Evolutionary conservation across 2,797 vertebrate species (phyloP).

Genomic region (Microchirus variegatus): DNA sequence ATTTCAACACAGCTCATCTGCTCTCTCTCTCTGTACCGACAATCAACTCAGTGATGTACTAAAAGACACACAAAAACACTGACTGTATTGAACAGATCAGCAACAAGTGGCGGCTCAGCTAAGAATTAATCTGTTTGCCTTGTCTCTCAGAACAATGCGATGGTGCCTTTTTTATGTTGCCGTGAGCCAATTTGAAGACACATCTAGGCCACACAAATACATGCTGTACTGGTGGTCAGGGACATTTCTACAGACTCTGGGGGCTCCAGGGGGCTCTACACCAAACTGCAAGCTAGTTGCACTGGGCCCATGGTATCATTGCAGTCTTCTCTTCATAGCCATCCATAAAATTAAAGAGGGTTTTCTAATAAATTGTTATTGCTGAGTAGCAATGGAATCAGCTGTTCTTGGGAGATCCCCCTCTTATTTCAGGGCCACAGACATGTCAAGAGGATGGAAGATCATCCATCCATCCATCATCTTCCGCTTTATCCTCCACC

Average conservation of each 20-base stretch:
- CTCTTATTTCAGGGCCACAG: too few species aligned
- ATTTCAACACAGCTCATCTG: slow-evolving; percentile 71
- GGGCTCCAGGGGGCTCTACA: too few species aligned
- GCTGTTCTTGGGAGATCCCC: too few species aligned
- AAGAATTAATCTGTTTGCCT: background rate
- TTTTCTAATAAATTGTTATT: too few species aligned
- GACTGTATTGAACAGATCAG: slow-evolving; percentile 10
- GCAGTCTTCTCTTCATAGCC: too few species aligned
- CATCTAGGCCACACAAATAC: background rate
- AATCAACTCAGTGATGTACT: slow-evolving; percentile 37
- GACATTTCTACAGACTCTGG: too few species aligned
- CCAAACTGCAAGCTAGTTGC: too few species aligned
- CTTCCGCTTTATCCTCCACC: too few species aligned
- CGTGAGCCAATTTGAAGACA: background rate
- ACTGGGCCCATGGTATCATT: background rate
- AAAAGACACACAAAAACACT: slow-evolving; percentile 9
- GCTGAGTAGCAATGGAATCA: too few species aligned
- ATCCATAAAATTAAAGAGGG: too few species aligned
- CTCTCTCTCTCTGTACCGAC: slow-evolving; percentile 50
- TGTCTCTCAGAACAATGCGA: background rate
- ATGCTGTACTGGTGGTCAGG: background rate
- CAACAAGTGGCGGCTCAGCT: slow-evolving; percentile 35
- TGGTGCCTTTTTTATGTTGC: background rate
- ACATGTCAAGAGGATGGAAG: too few species aligned
- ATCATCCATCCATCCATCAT: too few species aligned